These are phyloP conservation scores for Tromatobia lineatoria DNA, from an alignment of 2,888 invertebrate species.

Conservation along the genomic window DNA sequence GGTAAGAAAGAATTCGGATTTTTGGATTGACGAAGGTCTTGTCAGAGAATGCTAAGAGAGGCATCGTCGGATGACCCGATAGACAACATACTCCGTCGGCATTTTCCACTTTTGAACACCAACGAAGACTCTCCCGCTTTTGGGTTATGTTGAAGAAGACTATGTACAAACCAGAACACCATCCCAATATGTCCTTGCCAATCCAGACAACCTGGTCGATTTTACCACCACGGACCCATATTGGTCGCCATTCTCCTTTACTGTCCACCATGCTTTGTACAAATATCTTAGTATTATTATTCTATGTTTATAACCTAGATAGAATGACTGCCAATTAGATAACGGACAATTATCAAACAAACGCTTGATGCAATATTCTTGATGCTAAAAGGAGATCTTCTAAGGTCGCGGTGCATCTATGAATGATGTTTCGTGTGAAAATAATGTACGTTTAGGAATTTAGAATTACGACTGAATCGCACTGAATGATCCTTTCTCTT, in stretches of 20 bases:
- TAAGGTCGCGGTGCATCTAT: too few relatives aligned
- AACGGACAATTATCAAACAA: background rate
- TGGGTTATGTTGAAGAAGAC: slow-evolving; percentile 76
- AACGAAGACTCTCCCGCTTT: slow-evolving; percentile 67
- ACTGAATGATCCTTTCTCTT: too few relatives aligned
- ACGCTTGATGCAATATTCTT: background rate
- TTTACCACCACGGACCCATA: slow-evolving; percentile 79
- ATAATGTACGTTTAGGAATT: too few relatives aligned
- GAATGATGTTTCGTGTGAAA: too few relatives aligned
- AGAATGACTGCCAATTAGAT: background rate
- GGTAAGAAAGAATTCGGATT: slow-evolving; percentile 89
- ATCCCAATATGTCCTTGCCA: slow-evolving; percentile 78
- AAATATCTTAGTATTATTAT: background rate
- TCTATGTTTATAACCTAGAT: slow-evolving; percentile 1
- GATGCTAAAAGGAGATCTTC: background rate
- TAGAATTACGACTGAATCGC: too few relatives aligned
- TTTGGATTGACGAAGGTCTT: slow-evolving; percentile 87
- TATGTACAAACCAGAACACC: slow-evolving; percentile 79
- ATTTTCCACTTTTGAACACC: slow-evolving; percentile 71
- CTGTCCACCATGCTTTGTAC: slow-evolving; percentile 47
- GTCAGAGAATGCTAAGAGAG: slow-evolving; percentile 87
- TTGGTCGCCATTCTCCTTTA: slow-evolving; percentile 73
- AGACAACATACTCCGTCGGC: slow-evolving; percentile 79
- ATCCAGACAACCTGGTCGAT: slow-evolving; percentile 79
- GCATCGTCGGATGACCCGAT: slow-evolving; percentile 74